Conservation (phyloP, 2,888 invertebrate genomes). For the Drosophila maculinotata region DNA sequence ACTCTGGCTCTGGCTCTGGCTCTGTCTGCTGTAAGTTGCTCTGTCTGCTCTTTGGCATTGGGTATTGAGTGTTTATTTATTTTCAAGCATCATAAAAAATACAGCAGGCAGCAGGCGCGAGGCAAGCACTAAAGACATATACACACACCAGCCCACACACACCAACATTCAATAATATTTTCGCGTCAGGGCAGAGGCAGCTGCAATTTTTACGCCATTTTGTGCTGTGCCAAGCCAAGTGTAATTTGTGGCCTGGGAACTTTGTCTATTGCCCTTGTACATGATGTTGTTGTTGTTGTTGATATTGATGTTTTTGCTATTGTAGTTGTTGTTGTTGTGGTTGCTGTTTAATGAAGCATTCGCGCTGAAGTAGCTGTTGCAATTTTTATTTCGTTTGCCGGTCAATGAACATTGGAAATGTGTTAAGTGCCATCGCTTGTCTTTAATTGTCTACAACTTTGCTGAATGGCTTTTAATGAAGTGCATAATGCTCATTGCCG, state of each 20-base stretch:
- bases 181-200: slow-evolving; percentile 61
- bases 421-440: slow-evolving; percentile 75
- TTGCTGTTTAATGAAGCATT: slow-evolving; percentile 78
- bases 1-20: slow-evolving; percentile 29
- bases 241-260: slow-evolving; percentile 77
- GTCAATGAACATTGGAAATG: slow-evolving; percentile 79
- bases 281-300: slow-evolving; percentile 9
- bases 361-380: slow-evolving; percentile 72
- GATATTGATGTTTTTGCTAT: slow-evolving; percentile 26
- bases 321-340: slow-evolving; percentile 38
- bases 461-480: slow-evolving; percentile 72
- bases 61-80: slow-evolving; percentile 83
- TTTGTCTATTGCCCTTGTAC: slow-evolving; percentile 72
- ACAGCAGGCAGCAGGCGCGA: slow-evolving; percentile 42
- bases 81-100: slow-evolving; percentile 81
- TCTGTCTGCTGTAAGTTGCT: slow-evolving; percentile 52
- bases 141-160: slow-evolving; percentile 41
- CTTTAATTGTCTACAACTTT: slow-evolving; percentile 79
- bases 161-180: slow-evolving; percentile 65
- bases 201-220: slow-evolving; percentile 79
- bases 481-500: slow-evolving; percentile 57
- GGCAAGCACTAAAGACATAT: slow-evolving; percentile 26
- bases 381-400: slow-evolving; percentile 80
- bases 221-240: slow-evolving; percentile 66
- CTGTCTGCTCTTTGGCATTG: slow-evolving; percentile 75